Percentiles rank a stretch among this genome's conserved stretches.
Evolutionary conservation across 2,113 vertebrate species (phyloP).

Genomic region (Apteryx owenii): DNA sequence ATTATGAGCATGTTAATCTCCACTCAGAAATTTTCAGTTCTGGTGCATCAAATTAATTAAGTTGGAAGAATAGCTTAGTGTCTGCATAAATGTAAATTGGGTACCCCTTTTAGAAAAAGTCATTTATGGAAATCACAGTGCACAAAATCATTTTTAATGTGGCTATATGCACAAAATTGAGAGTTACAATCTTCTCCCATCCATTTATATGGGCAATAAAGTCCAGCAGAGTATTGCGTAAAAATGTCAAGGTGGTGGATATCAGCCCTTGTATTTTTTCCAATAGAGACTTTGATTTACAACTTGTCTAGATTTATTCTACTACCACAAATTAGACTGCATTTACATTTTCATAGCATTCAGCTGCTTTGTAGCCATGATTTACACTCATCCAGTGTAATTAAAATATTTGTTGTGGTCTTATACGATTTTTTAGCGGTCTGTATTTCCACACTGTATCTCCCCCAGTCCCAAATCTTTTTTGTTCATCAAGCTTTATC

Average conservation of each 20-base stretch:
- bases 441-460: constrained; percentile 70
- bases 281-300: constrained; percentile 60
- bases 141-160: constrained; percentile 20
- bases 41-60: constrained; percentile 3
- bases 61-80: background rate
- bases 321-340: constrained; percentile 63
- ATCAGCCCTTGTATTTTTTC: background rate
- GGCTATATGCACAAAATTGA: constrained; percentile 1
- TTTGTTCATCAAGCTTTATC: constrained; percentile 71
- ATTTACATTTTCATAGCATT: constrained; percentile 77
- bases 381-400: constrained; percentile 71
- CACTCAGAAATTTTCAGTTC: constrained; percentile 1
- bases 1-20: background rate
- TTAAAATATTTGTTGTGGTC: constrained; percentile 73
- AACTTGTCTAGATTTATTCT: constrained; percentile 56
- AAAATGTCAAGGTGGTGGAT: constrained; percentile 17
- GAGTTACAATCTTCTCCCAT: background rate
- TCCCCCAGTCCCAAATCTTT: constrained; percentile 62
- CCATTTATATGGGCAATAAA: background rate
- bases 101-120: constrained; percentile 20
- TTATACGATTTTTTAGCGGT: constrained; percentile 69
- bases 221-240: constrained; percentile 7
- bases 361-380: constrained; percentile 65
- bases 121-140: constrained; percentile 43
- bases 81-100: constrained; percentile 46